A percentile compares a stretch with the other conserved stretches of the same genome.
Conservation (phyloP, 1,140 invertebrate genomes). For the Liolophura sinensis region DNA sequence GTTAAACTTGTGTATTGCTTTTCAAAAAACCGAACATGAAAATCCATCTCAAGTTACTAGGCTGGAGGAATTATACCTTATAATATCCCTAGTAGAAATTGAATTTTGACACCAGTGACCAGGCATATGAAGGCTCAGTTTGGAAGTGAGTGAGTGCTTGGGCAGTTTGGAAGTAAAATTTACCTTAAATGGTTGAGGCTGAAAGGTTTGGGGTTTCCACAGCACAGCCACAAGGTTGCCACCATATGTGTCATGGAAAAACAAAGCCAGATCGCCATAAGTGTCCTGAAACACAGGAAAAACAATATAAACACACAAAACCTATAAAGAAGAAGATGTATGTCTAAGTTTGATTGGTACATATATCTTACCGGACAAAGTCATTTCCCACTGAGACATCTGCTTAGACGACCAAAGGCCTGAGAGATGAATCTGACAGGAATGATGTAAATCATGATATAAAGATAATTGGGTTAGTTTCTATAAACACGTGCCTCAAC, state of each 20-base stretch:
- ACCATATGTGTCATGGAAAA: constrained; percentile 87
- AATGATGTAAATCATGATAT: too few relatives aligned
- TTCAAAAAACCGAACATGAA: too few relatives aligned
- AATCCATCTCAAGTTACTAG: not conserved
- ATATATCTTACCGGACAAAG: too few relatives aligned
- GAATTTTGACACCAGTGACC: not conserved
- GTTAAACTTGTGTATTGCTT: too few relatives aligned
- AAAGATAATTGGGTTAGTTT: too few relatives aligned
- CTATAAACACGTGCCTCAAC: too few relatives aligned
- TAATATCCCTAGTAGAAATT: not conserved
- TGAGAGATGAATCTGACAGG: constrained; percentile 5
- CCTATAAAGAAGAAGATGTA: too few relatives aligned
- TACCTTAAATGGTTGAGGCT: constrained; percentile 74
- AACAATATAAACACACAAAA: too few relatives aligned
- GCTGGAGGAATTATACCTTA: not conserved
- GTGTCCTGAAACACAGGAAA: constrained; percentile 64
- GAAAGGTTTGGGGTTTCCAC: constrained; percentile 73
- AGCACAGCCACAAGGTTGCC: constrained; percentile 79
- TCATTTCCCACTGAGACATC: not conserved
- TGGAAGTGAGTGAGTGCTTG: constrained; percentile 23
- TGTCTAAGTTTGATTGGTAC: too few relatives aligned
- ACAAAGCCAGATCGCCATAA: constrained; percentile 79
- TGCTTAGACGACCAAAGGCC: not conserved
- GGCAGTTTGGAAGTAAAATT: constrained; percentile 41
- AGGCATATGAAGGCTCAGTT: not conserved